A percentile compares a stretch with the other conserved stretches of the same genome.
phyloP scores from a whole-genome alignment of 2,113 vertebrate genomes.

The Podiceps cristatus region DNA sequence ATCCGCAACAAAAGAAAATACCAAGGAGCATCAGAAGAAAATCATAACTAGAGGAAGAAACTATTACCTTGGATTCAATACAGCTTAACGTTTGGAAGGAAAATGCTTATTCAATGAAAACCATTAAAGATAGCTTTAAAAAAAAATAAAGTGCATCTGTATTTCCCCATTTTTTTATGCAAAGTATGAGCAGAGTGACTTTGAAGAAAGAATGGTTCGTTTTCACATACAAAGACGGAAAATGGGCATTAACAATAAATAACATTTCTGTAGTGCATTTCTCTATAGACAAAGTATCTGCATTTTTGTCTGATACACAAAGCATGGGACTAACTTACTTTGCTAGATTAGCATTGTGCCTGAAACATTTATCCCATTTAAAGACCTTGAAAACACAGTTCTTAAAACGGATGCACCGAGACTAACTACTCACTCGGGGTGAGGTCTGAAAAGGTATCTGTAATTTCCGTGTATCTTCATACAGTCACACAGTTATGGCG shows the following conservation, averaged over 20 bases:
- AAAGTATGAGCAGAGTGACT: neutral
- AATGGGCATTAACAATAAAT: neutral
- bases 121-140: neutral
- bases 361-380: neutral
- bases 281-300: neutral
- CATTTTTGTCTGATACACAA: neutral
- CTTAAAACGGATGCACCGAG: fast-evolving
- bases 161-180: neutral
- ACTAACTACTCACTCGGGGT: too few species aligned
- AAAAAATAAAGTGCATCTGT: neutral
- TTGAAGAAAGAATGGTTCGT: neutral
- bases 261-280: neutral
- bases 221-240: neutral
- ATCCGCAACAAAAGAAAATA: constrained; percentile 82
- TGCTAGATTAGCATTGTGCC: neutral
- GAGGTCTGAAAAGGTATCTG: neutral
- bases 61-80: neutral
- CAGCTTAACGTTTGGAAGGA: fast-evolving
- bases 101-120: neutral
- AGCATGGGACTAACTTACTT: neutral
- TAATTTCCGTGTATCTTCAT: fast-evolving
- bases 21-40: constrained; percentile 77
- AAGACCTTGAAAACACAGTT: neutral
- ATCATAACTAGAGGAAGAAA: neutral
- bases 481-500: fast-evolving